Percentiles rank a stretch among this genome's conserved stretches.
Conservation (phyloP, 2,888 invertebrate species). For the Busseola fusca region DNA sequence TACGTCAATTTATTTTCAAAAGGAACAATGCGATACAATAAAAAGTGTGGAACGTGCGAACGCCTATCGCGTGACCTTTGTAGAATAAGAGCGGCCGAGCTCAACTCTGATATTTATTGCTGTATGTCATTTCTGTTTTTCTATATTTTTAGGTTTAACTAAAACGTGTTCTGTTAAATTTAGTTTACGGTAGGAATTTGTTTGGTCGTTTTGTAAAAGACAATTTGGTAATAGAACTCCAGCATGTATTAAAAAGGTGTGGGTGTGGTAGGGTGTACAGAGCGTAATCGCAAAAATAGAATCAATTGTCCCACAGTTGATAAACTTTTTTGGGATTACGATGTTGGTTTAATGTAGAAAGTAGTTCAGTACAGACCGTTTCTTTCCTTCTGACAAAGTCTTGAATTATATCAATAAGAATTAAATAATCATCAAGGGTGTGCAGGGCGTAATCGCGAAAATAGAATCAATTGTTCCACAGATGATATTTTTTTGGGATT, state of each 20-base stretch:
- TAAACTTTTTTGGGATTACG: too few relatives aligned
- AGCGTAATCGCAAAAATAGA: background rate
- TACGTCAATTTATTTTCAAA: constrained; percentile 65
- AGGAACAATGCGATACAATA: constrained; percentile 67
- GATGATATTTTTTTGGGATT: too few relatives aligned
- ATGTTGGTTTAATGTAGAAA: too few relatives aligned
- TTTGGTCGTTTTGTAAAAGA: background rate
- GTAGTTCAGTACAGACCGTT: too few relatives aligned
- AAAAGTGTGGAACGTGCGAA: constrained; percentile 63
- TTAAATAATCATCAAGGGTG: too few relatives aligned
- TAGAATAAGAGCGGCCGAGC: constrained; percentile 51
- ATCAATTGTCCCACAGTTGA: background rate
- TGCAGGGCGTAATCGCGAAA: background rate
- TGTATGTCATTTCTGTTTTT: constrained; percentile 49
- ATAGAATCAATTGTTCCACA: background rate
- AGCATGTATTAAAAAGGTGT: background rate
- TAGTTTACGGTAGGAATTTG: background rate
- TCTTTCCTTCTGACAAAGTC: background rate
- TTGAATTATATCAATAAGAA: background rate
- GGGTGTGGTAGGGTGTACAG: background rate
- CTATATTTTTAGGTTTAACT: background rate
- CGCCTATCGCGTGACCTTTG: constrained; percentile 65
- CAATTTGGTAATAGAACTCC: background rate
- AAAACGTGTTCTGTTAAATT: background rate
- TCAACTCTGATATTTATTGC: constrained; percentile 51